phyloP scores from a whole-genome alignment of 1,140 invertebrate species.

The Ephestia elutella region DNA sequence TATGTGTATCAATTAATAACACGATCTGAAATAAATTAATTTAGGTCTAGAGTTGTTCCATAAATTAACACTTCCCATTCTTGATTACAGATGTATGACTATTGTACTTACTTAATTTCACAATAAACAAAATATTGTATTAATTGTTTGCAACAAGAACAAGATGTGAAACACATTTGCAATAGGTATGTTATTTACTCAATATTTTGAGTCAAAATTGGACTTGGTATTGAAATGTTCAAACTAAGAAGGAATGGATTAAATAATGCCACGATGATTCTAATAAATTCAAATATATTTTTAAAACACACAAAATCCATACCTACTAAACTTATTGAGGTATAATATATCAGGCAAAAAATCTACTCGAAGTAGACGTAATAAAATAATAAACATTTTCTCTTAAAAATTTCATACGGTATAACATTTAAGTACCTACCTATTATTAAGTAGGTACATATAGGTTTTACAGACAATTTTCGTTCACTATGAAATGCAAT shows the following conservation, averaged over 20 bases:
- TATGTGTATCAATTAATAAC: conserved; percentile 40
- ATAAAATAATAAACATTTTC: conserved; percentile 40
- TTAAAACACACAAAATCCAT: conserved; percentile 62
- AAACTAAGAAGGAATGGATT: conserved; percentile 21
- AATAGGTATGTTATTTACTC: neutral
- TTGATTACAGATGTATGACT: conserved; percentile 9
- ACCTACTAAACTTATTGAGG: conserved; percentile 68
- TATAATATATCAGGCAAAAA: conserved; percentile 60
- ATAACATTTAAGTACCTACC: conserved; percentile 34
- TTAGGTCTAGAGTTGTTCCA: conserved; percentile 49
- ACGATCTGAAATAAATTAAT: conserved; percentile 45
- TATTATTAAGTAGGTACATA: conserved; percentile 31
- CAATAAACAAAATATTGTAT: neutral
- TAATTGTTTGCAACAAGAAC: neutral
- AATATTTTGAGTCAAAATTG: neutral
- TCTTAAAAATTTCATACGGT: conserved; percentile 31
- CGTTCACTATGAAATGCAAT: conserved; percentile 40
- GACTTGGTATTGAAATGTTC: neutral
- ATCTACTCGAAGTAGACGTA: conserved; percentile 38
- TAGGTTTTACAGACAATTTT: conserved; percentile 36
- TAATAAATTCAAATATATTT: conserved; percentile 58
- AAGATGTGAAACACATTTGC: neutral
- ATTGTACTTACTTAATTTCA: conserved; percentile 4
- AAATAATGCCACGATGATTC: conserved; percentile 54
- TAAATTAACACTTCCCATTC: conserved; percentile 24